Base-by-base conservation (phyloP, 2,113 vertebrate genomes). In the Pterocles orientalis region DNA sequence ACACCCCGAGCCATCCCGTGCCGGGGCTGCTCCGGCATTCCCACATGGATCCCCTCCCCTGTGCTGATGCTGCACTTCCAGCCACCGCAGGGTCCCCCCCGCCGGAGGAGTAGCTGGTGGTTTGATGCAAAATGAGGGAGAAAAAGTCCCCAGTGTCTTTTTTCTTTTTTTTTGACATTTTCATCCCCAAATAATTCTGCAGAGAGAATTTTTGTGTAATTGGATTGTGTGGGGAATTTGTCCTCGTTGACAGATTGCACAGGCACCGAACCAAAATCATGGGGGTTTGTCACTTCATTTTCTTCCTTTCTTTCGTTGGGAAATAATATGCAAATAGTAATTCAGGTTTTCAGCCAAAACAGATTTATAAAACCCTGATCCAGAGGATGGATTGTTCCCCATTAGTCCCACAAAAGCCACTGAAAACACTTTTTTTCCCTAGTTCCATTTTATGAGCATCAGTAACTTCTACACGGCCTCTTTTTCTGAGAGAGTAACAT, bases 171-270 rank as follows among this genome's bases (percentile, higher is more conserved):
- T 80, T 50, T 43, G 36, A 36, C 77, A 69, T 24, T 92, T 93
- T 84, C 73, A 71, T 70, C 83, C 88, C 69, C 73, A 93, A 76
- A 88, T 92, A 92, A 92, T 86, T 82, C 50, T 82, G 80, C 2
- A 29, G 5, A 69, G 73, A 69, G 90, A 82, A 53, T 88, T 93
- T 90, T 82, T 86, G 82, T 86, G 21, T 89, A 87, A 92, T 93
- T 96, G 91, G 90, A 95, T 97, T 96, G 83, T 50, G 60, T 84
- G 88, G 90, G 94, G 94, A 91, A 94, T 87, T 94, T 47, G 73
- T 89, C 73, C 88, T 78, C 58, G 83, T 5, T 84, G 95, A 97
- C 96, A 95, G 94, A 94, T 79, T 89, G 88, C 57, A 24, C 83
- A 91, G 94, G 96, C 92, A 94, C 86, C 2, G 20, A 68, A 93